Evolutionary conservation across 2,797 vertebrate genomes (phyloP).

Genomic region (Alouatta caraya): DNA sequence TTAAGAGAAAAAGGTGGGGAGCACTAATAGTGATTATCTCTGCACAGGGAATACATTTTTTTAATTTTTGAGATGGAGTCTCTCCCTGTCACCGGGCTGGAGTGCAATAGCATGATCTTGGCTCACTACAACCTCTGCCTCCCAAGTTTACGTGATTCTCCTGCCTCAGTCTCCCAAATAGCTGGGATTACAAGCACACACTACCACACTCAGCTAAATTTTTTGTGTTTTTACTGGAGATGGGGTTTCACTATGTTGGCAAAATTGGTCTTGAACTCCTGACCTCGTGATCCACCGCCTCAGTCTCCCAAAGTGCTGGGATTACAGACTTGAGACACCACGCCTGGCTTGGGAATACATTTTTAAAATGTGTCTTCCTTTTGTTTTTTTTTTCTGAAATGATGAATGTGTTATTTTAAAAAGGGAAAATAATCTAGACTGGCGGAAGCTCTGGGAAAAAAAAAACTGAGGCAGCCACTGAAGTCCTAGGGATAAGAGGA

Average conservation of each 20-base stretch:
- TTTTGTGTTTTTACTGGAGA: not conserved
- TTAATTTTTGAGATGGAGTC: not conserved
- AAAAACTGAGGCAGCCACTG: not conserved
- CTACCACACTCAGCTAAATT: not conserved
- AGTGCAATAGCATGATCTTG: accelerated
- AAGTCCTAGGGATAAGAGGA: not conserved
- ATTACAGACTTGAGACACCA: not conserved
- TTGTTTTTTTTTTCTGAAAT: not conserved
- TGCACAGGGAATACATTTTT: not conserved
- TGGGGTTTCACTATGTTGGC: not conserved
- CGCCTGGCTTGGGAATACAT: not conserved
- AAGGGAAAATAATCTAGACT: not conserved
- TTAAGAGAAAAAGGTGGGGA: not conserved
- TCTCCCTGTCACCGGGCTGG: accelerated
- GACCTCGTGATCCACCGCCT: not conserved
- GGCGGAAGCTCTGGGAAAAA: not conserved
- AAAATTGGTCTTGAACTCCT: not conserved
- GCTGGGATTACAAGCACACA: not conserved
- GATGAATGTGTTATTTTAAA: not conserved
- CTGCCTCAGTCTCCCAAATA: not conserved
- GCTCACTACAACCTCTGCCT: not conserved
- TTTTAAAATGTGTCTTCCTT: not conserved
- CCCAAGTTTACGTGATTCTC: not conserved
- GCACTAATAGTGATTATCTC: not conserved
- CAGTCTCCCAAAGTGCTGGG: not conserved